Evolutionary conservation across 2,888 invertebrate species (phyloP).

Genomic region (Drosophila quinaria): DNA sequence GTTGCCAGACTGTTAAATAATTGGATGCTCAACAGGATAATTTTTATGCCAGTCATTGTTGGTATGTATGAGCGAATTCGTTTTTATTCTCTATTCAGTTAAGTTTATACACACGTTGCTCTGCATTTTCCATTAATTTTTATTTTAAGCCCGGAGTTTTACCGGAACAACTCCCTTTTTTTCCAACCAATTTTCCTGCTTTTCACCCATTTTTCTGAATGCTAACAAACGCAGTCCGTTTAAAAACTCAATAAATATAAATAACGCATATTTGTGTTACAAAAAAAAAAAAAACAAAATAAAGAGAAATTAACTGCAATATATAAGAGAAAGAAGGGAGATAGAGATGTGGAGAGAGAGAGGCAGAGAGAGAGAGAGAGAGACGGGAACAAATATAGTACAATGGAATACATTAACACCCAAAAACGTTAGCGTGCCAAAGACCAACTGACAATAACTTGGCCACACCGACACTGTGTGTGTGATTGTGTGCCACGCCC

Average conservation of each 20-base stretch:
- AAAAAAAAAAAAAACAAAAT: slow-evolving; percentile 23
- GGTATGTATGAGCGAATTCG: neutral
- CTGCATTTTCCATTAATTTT: slow-evolving; percentile 33
- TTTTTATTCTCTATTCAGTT: slow-evolving; percentile 5
- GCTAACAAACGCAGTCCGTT: slow-evolving; percentile 15
- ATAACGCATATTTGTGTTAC: slow-evolving; percentile 49
- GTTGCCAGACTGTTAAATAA: slow-evolving; percentile 2
- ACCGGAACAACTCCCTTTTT: neutral
- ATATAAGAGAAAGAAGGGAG: slow-evolving; percentile 1
- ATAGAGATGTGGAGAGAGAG: neutral
- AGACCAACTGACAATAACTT: slow-evolving; percentile 58
- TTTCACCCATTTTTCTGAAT: neutral
- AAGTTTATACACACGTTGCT: slow-evolving; percentile 4
- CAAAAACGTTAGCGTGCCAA: slow-evolving; percentile 54
- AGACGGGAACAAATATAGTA: neutral
- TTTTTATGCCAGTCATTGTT: slow-evolving; percentile 11
- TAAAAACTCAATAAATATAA: slow-evolving; percentile 60
- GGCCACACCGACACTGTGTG: slow-evolving; percentile 1
- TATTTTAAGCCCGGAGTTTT: slow-evolving; percentile 5
- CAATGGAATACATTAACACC: slow-evolving; percentile 45
- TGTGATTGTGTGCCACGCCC: slow-evolving; percentile 15
- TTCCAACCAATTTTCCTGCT: neutral
- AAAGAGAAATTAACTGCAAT: slow-evolving; percentile 21
- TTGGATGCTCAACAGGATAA: neutral
- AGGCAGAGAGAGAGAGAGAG: neutral